Evolutionary conservation across 2,797 vertebrate genomes (phyloP).

Genomic region (Sebastes minor): DNA sequence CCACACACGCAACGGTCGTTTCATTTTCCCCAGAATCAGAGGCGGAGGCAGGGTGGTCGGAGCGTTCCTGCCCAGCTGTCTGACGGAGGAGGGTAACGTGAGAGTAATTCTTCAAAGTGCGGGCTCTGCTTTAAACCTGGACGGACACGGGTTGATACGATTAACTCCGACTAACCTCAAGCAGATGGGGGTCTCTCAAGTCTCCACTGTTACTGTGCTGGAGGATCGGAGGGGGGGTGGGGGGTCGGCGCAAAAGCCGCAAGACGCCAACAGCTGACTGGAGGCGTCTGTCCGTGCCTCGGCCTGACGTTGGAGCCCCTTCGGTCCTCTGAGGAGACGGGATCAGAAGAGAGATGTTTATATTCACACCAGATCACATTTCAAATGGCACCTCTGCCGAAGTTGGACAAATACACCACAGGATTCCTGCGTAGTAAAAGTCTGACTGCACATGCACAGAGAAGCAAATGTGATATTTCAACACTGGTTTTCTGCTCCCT

Average conservation of each 20-base stretch:
- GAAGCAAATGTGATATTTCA: slow-evolving; percentile 39
- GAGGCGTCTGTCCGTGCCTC: slow-evolving; percentile 57
- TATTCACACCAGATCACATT: slow-evolving; percentile 72
- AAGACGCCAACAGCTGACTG: slow-evolving; percentile 72
- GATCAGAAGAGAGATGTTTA: slow-evolving; percentile 73
- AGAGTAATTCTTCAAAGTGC: slow-evolving; percentile 51
- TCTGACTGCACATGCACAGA: background rate
- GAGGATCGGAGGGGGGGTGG: background rate
- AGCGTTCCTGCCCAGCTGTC: slow-evolving; percentile 28
- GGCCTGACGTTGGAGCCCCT: slow-evolving; percentile 38
- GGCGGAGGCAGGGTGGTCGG: slow-evolving; percentile 19
- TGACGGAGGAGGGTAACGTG: slow-evolving; percentile 53
- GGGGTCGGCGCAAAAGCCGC: slow-evolving; percentile 33
- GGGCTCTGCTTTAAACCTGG: slow-evolving; percentile 51
- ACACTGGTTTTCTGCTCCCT: background rate
- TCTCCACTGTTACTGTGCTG: slow-evolving; percentile 9
- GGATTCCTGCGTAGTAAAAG: slow-evolving; percentile 41
- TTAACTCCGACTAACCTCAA: slow-evolving; percentile 63
- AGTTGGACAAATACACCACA: slow-evolving; percentile 64
- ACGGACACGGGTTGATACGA: slow-evolving; percentile 50
- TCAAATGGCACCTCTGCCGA: slow-evolving; percentile 65
- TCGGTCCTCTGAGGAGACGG: slow-evolving; percentile 53
- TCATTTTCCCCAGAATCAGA: slow-evolving; percentile 12
- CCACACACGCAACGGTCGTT: slow-evolving; percentile 10
- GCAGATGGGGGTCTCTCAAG: slow-evolving; percentile 53